Conservation (phyloP, 2,888 invertebrate genomes). For the Xanthia togata region DNA sequence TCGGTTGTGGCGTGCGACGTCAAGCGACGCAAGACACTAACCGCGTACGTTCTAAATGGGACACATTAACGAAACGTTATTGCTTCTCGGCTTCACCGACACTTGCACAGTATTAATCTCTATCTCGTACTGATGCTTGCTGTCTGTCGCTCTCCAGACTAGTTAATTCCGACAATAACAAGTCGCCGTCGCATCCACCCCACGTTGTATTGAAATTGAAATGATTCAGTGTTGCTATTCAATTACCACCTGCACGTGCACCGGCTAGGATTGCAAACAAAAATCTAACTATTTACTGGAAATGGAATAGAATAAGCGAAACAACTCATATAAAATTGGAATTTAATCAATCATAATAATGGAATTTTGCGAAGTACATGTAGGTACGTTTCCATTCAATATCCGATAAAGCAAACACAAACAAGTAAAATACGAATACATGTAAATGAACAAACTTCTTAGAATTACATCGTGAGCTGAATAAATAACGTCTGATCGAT, state of each 20-base stretch:
- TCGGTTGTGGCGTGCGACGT: constrained; percentile 77
- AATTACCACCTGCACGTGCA: constrained; percentile 43
- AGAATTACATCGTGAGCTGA: constrained; percentile 86
- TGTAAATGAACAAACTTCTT: constrained; percentile 87
- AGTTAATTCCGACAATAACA: constrained; percentile 79
- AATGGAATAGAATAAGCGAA: constrained; percentile 32
- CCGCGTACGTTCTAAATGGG: constrained; percentile 87
- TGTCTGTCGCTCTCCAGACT: constrained; percentile 74
- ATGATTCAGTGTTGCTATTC: constrained; percentile 49
- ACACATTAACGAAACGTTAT: constrained; percentile 88
- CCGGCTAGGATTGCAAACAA: constrained; percentile 17
- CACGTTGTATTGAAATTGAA: constrained; percentile 51
- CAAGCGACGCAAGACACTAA: constrained; percentile 84
- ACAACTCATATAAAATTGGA: constrained; percentile 30
- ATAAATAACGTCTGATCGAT: constrained; percentile 87
- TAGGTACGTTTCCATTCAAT: constrained; percentile 78
- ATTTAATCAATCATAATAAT: constrained; percentile 61
- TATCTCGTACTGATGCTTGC: constrained; percentile 80
- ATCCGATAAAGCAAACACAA: constrained; percentile 80
- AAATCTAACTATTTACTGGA: constrained; percentile 5
- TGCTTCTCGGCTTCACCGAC: constrained; percentile 85
- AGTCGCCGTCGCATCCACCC: constrained; percentile 50
- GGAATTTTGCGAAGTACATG: constrained; percentile 68
- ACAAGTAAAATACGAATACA: constrained; percentile 84
- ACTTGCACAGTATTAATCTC: constrained; percentile 87